Evolutionary conservation across 2,888 invertebrate genomes (phyloP), one percentile per base, ranked within the genome.

Genomic region (Eupithecia subumbrata): DNA sequence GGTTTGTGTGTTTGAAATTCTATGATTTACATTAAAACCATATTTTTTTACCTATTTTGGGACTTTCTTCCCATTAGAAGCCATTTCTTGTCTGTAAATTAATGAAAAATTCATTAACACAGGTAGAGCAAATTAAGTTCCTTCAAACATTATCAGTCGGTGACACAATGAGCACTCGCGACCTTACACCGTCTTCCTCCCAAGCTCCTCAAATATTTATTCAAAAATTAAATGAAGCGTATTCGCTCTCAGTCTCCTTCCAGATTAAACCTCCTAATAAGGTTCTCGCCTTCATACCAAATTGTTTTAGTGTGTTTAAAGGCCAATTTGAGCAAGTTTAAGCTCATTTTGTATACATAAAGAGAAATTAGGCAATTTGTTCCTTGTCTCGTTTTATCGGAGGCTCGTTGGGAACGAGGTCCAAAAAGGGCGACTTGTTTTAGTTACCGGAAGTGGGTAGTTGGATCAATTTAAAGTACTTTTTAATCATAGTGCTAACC

Each of bases 281-380:
- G 88, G 87, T 89, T 89, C 83, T 81, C 86, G 86, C 85, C 84
- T 86, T 86, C 88, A 88, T 84, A 85, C 85, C 82, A 91, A 92
- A 90, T 90, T 89, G 90, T 90, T 90, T 91, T 88, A 91, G 90
- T 91, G 89, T 89, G 85, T 88, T 87, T 90, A 90, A 90, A 87
- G 87, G 86, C 89, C 89, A 91, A 92, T 91, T 89, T 87, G 83
- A 88, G 87, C 86, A 89, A 89, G 87, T 90, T 90, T 83, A 80
- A 87, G 87, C 89, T 91, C 89, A 91, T 91, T 92, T 89, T 88
- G 87, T 89, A 88, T 87, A 90, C 89, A 88, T 90, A 89, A 90
- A 89, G 88, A 88, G 86, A 89, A 92, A 92, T 92, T 90, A 90
- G 88, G 89, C 84, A 91, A 93, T 92, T 91, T 91, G 89, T 91